Conservation (phyloP, 2,888 invertebrate species). For the Arenicola marina region DNA sequence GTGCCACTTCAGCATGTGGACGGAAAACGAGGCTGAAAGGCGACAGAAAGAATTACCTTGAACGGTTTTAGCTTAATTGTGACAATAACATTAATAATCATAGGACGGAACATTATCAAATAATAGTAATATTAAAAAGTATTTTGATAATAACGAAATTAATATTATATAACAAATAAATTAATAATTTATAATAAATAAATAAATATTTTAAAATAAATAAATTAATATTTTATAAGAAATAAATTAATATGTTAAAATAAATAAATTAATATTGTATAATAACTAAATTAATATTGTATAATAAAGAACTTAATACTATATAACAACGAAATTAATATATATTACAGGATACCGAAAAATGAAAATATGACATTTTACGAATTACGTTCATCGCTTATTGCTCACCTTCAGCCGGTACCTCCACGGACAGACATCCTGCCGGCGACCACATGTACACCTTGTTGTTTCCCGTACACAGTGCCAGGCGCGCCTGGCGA, state of each 20-base stretch:
- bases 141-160: too few species aligned
- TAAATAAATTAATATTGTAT: neutral
- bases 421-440: slow-evolving; percentile 57
- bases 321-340: neutral
- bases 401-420: slow-evolving; percentile 52
- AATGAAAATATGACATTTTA: too few species aligned
- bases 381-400: too few species aligned
- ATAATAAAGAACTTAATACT: neutral
- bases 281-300: neutral
- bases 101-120: neutral
- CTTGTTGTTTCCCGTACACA: slow-evolving; percentile 60
- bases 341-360: neutral
- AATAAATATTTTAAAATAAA: slow-evolving; percentile 2
- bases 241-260: neutral
- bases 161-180: too few species aligned
- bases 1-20: slow-evolving; percentile 56
- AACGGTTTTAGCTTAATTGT: too few species aligned
- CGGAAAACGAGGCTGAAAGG: slow-evolving; percentile 49
- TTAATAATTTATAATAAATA: too few species aligned
- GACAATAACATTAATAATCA: neutral
- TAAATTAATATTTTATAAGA: neutral
- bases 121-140: neutral
- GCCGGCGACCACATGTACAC: slow-evolving; percentile 63
- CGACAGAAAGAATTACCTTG: neutral
- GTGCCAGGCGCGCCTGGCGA: slow-evolving; percentile 52